Conservation (phyloP, 1,140 invertebrate genomes). For the Leptinotarsa undecemlineata region DNA sequence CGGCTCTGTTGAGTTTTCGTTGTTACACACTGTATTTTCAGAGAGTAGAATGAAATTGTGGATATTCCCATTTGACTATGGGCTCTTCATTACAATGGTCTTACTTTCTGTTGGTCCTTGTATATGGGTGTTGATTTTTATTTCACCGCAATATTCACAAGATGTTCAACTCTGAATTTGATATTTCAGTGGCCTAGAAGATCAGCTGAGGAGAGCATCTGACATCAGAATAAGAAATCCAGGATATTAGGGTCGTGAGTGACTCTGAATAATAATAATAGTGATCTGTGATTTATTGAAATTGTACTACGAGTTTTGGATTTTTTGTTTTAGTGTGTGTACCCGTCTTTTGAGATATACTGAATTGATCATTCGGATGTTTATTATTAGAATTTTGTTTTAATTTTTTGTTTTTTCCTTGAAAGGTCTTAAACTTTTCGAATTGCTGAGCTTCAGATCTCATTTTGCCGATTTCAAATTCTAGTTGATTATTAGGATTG, state of each 20-base stretch:
- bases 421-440: background rate
- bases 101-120: too few relatives aligned
- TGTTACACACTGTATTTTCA: too few relatives aligned
- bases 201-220: slow-evolving; percentile 13
- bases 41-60: too few relatives aligned
- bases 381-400: background rate
- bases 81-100: too few relatives aligned
- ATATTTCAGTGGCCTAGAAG: slow-evolving; percentile 22
- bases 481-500: too few relatives aligned
- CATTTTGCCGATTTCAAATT: too few relatives aligned
- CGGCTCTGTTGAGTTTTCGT: too few relatives aligned
- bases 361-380: background rate
- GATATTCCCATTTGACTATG: too few relatives aligned
- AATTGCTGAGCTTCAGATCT: background rate
- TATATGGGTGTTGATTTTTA: background rate
- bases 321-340: background rate
- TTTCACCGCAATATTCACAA: background rate
- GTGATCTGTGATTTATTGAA: slow-evolving; percentile 18
- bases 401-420: background rate
- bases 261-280: background rate
- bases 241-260: background rate
- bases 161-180: background rate
- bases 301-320: background rate
- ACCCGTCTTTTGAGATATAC: background rate
- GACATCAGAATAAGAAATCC: slow-evolving; percentile 12